phyloP scores from a whole-genome alignment of 2,113 vertebrate genomes.

The Dicaeum eximium region DNA sequence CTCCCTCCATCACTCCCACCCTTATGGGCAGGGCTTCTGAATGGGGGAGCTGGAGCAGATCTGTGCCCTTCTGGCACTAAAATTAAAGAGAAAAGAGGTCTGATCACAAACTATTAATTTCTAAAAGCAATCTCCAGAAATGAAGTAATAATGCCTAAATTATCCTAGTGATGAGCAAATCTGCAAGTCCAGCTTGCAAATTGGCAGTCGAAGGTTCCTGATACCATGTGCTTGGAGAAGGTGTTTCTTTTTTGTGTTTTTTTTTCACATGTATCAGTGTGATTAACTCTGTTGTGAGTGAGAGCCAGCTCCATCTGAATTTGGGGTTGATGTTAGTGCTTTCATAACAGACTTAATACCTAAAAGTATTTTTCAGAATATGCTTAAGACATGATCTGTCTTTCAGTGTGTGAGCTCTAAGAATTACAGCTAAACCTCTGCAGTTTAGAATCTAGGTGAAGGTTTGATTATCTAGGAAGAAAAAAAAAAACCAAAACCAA shows the following conservation, averaged over 20 bases:
- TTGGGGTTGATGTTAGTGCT: not conserved
- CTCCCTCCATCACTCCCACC: fast-evolving
- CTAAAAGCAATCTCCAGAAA: not conserved
- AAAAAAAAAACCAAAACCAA: slow-evolving; percentile 1
- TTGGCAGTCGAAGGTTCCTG: not conserved
- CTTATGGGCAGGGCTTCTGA: not conserved
- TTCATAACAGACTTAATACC: not conserved
- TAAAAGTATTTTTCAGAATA: not conserved
- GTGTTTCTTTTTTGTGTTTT: not conserved
- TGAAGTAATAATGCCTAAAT: not conserved
- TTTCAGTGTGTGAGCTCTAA: not conserved
- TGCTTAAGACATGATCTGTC: not conserved
- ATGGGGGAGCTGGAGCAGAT: not conserved
- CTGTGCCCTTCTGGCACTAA: not conserved
- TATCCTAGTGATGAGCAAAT: not conserved
- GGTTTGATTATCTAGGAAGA: slow-evolving; percentile 9
- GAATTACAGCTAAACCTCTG: slow-evolving; percentile 15
- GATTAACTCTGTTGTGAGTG: not conserved
- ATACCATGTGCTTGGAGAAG: not conserved
- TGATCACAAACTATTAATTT: not conserved
- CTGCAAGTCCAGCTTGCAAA: not conserved
- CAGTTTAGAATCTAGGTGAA: not conserved
- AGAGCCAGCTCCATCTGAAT: not conserved
- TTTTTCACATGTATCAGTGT: not conserved
- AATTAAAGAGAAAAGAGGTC: not conserved